Conservation (phyloP, 53 echinoderm and acorn worm species). For the Holothuria scabra region DNA sequence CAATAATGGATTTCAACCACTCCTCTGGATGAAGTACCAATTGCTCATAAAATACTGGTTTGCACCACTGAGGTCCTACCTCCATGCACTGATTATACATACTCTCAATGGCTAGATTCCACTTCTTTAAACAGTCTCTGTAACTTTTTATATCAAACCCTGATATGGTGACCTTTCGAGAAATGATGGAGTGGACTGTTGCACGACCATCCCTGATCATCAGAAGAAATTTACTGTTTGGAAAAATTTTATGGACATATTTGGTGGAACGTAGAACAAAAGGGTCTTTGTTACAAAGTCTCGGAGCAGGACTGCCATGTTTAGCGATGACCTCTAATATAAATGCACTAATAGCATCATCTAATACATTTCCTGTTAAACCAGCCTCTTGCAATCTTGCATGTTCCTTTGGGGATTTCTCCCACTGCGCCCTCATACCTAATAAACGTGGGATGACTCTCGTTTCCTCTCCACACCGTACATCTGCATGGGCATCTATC, state of each 20-base stretch:
- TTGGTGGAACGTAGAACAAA: conserved; percentile 93
- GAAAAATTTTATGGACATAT: conserved; percentile 88
- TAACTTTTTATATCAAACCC: conserved; percentile 96
- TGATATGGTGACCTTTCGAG: conserved; percentile 94
- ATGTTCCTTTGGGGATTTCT: conserved; percentile 86
- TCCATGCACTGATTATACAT: conserved; percentile 94
- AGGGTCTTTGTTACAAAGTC: conserved; percentile 98
- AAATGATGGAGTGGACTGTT: conserved; percentile 97
- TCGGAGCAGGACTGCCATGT: conserved; percentile 89
- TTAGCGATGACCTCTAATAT: conserved; percentile 97
- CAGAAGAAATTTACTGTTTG: conserved; percentile 89
- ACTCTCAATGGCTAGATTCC: conserved; percentile 90
- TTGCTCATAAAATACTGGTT: conserved; percentile 93
- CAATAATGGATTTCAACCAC: conserved; percentile 82
- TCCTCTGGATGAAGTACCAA: conserved; percentile 91
- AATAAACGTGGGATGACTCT: conserved; percentile 90
- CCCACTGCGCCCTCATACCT: conserved; percentile 97
- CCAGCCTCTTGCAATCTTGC: conserved; percentile 90
- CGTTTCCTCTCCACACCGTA: conserved; percentile 97
- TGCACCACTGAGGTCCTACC: conserved; percentile 73
- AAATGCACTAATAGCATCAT: conserved; percentile 91
- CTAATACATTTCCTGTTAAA: conserved; percentile 84
- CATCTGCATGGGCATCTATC: conserved; percentile 93
- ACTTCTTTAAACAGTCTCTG: conserved; percentile 92
- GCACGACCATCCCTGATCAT: conserved; percentile 98